Evolutionary conservation across 2,113 vertebrate genomes (phyloP).

Genomic region (Tricholaema leucomelas): DNA sequence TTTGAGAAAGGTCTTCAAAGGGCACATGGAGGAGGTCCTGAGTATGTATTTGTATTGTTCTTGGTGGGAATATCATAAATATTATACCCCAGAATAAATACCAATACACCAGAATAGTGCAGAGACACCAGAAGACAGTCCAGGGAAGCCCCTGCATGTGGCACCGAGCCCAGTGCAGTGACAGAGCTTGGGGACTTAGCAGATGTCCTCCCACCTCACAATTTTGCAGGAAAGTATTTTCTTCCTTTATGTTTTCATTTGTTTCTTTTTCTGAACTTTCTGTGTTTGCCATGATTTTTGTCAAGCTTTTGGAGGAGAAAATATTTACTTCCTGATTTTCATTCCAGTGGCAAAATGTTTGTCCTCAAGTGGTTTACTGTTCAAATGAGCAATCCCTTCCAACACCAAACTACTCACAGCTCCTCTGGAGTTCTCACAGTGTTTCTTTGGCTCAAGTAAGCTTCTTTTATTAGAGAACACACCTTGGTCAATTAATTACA

Average conservation of each 20-base stretch:
- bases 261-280: background rate
- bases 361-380: background rate
- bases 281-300: background rate
- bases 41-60: background rate
- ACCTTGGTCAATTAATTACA: background rate
- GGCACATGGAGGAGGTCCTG: rapidly evolving
- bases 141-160: background rate
- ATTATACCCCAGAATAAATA: background rate
- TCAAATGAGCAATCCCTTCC: background rate
- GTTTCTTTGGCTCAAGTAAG: background rate
- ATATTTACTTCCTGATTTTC: background rate
- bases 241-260: background rate
- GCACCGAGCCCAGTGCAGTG: background rate
- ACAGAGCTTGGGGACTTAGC: background rate
- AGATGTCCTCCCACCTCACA: rapidly evolving
- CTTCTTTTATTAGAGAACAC: background rate
- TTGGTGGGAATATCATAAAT: background rate
- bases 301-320: background rate
- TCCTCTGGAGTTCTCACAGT: background rate
- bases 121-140: background rate
- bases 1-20: background rate
- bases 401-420: background rate
- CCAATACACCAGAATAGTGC: background rate
- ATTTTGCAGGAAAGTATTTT: background rate
- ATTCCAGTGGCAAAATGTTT: background rate